Evolutionary conservation across 2,797 vertebrate species (phyloP), one percentile per base, ranked within the genome.

Genomic region (Melanotaenia nigrans): DNA sequence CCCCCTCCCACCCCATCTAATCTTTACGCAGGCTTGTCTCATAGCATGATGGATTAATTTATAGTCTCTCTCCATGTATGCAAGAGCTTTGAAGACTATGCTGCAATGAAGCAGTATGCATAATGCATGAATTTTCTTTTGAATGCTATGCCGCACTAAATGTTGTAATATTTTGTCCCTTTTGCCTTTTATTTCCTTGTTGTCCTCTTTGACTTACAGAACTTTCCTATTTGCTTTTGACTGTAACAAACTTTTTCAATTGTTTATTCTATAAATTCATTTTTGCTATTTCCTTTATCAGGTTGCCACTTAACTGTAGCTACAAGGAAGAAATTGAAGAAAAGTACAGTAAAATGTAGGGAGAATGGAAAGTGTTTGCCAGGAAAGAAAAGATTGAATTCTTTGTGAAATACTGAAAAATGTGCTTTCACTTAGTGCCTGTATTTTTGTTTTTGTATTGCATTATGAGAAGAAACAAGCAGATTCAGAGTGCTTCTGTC

Each of bases 51-150:
- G 81, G 54, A 85, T 81, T 62, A 85, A 90, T 90, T 83, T 73
- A 73, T 65, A 77, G 73, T 83, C 77, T 81, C 71, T 66, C 64
- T 75, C 78, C 59, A 60, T 76, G 71, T 76, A 67, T 71, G 81
- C 62, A 55, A 62, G 75, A 64, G 77, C 87, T 87, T 90, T 89
- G 85, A 90, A 90, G 84, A 86, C 84, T 70, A 11, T 75, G 77
- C 87, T 71, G 86, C 86, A 85, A 85, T 82, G 77, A 86, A 82
- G 75, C 72, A 10, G 30, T 0, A 85, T 92, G 79, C 83, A 92
- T 92, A 78, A 92, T 92, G 82, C 85, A 93, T 90, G 82, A 87
- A 65, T 53, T 57, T 47, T 45, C 71, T 75, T 90, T 82, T 81
- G 75, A 90, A 81, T 28, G 5, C 35, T 66, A 57, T 20, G 53